Base-by-base conservation (phyloP, 1,140 invertebrate genomes). In the Trinorchestia longiramus region DNA sequence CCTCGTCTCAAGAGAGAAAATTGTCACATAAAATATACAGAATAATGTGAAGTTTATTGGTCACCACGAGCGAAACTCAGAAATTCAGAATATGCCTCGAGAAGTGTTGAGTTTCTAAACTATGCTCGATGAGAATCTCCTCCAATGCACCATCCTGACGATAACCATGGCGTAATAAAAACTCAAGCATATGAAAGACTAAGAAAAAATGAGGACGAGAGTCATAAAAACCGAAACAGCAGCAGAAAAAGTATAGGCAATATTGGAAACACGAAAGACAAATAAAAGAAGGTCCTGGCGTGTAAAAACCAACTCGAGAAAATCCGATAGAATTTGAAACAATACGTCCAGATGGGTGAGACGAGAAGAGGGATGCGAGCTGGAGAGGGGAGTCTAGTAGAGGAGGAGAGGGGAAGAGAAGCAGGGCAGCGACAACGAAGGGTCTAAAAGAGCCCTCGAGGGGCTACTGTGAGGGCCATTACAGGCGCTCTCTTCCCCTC, bases 401-500 rank as follows among this genome's bases (percentile, higher is more conserved):
- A 36, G 36, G 62, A 3, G 11, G 3, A 77, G 62, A 36, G 62
- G 28, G 28, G 43, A 45, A 96, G 88, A 94, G 90, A 47, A 95
- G 44, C 41, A 44, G 62, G 91, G 77, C 53, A 40, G 87, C 44
- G n/a, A 45, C 42, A 91, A 47, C 57, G n/a, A 41, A 42, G 62
- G 87, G 44, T 62, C 44, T 15, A 45, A 41, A 92, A 87, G 95
- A 94, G 87, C 17, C 23, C n/a, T 17, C 47, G 92, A n/a, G 40
- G 47, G 88, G 88, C 88, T 90, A 90, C 88, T 90, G 41, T 42
- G 41, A 43, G 88, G 41, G 43, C 41, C 88, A 90, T 90, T 90
- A 90, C 88, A 77, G 88, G 88, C 43, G 88, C 88, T 90, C 43
- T 43, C 88, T 43, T 90, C 88, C n/a, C 88, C 88, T 42, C 41